These are phyloP conservation scores for Saguinus midas DNA, from an alignment of 2,113 vertebrate genomes.

Conservation along the genomic window DNA sequence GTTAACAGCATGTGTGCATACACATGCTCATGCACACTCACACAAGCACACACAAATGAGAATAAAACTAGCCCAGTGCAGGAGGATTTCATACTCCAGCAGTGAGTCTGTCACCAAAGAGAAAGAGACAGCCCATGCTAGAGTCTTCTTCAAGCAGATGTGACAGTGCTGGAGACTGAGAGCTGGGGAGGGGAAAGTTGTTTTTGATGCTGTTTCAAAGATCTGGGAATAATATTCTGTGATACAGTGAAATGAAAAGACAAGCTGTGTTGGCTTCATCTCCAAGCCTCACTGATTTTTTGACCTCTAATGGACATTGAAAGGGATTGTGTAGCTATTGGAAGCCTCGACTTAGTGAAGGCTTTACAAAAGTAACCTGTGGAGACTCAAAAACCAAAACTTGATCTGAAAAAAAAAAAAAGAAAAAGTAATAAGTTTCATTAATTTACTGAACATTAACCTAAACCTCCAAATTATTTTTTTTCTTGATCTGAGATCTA, in stretches of 20 bases:
- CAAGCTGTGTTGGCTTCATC: constrained; percentile 13
- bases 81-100: not conserved
- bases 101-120: not conserved
- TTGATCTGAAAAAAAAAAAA: not conserved
- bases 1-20: not conserved
- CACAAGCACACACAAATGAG: not conserved
- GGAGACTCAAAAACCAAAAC: not conserved
- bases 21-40: not conserved
- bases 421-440: not conserved
- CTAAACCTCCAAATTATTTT: constrained; percentile 50
- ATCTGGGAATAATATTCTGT: constrained; percentile 31
- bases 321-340: not conserved
- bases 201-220: constrained; percentile 46
- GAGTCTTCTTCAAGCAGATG: not conserved
- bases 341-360: not conserved
- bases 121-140: not conserved
- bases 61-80: not conserved
- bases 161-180: not conserved
- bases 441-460: constrained; percentile 44
- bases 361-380: not conserved
- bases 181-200: not conserved
- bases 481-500: constrained; percentile 52
- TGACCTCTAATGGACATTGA: constrained; percentile 16
- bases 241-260: constrained; percentile 43
- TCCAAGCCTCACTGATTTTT: constrained; percentile 33